Conservation (phyloP, 2,888 invertebrate species). For the Hypolimnas misippus region DNA sequence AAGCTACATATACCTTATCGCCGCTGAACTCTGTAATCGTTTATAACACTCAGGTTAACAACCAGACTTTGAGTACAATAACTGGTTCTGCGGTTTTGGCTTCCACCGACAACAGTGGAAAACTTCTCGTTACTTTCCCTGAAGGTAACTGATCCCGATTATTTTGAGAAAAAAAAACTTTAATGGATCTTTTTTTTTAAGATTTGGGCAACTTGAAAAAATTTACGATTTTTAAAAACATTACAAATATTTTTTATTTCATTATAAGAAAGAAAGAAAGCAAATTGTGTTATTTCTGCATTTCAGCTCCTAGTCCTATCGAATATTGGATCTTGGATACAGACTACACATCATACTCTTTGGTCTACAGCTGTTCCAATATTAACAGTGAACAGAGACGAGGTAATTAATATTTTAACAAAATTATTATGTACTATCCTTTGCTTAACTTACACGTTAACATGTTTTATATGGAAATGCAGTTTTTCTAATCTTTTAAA, state of each 20-base stretch:
- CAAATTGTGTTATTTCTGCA: background rate
- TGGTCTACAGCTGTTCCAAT: slow-evolving; percentile 85
- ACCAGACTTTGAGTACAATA: slow-evolving; percentile 50
- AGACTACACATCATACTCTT: slow-evolving; percentile 84
- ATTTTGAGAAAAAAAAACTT: too few relatives aligned
- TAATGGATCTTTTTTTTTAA: too few relatives aligned
- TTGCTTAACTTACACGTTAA: too few relatives aligned
- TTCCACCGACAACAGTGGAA: slow-evolving; percentile 83
- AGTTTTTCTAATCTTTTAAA: too few relatives aligned
- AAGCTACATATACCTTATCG: slow-evolving; percentile 53
- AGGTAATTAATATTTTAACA: slow-evolving; percentile 44
- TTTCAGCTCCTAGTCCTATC: slow-evolving; percentile 25
- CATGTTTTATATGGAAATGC: too few relatives aligned
- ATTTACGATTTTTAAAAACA: too few relatives aligned
- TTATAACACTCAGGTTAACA: slow-evolving; percentile 58
- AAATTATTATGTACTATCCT: too few relatives aligned
- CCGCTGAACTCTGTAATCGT: slow-evolving; percentile 49
- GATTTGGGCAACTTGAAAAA: too few relatives aligned
- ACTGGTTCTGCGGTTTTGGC: slow-evolving; percentile 56
- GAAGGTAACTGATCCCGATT: slow-evolving; percentile 21
- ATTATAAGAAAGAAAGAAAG: too few relatives aligned
- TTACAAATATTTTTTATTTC: too few relatives aligned
- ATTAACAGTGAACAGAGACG: slow-evolving; percentile 52
- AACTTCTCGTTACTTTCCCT: slow-evolving; percentile 78
- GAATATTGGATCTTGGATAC: slow-evolving; percentile 69